Percentiles rank a stretch among this genome's conserved stretches.
Conservation (phyloP, 2,888 invertebrate genomes). For the Bembecia ichneumoniformis region DNA sequence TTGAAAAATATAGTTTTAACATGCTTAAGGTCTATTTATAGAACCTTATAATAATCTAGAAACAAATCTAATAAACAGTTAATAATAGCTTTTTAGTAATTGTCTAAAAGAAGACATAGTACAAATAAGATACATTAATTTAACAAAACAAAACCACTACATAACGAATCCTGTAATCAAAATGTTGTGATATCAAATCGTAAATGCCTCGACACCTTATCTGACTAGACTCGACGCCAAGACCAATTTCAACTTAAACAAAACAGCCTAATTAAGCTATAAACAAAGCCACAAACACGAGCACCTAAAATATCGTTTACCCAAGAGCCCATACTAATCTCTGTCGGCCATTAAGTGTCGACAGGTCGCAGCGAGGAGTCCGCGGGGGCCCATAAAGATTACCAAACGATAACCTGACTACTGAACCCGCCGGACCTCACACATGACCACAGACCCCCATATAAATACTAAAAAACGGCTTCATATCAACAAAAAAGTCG, state of each 20-base stretch:
- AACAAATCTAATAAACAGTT: too few species aligned
- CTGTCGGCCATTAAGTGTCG: slow-evolving; percentile 62
- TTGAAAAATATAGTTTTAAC: background rate
- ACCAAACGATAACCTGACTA: slow-evolving; percentile 66
- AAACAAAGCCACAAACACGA: slow-evolving; percentile 69
- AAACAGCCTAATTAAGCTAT: slow-evolving; percentile 72
- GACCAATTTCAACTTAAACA: slow-evolving; percentile 59
- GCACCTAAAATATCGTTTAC: slow-evolving; percentile 52
- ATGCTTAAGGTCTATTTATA: too few species aligned
- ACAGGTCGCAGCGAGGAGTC: slow-evolving; percentile 64
- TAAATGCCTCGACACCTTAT: slow-evolving; percentile 70
- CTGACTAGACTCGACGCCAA: slow-evolving; percentile 54
- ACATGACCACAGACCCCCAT: slow-evolving; percentile 48
- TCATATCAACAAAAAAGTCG: slow-evolving; percentile 68
- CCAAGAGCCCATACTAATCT: slow-evolving; percentile 49
- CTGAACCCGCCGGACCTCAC: slow-evolving; percentile 63
- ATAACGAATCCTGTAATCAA: slow-evolving; percentile 27
- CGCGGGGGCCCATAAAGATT: slow-evolving; percentile 65
- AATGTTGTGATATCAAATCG: slow-evolving; percentile 47
- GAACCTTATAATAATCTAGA: too few species aligned
- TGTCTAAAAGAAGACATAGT: too few species aligned
- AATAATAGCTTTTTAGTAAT: too few species aligned
- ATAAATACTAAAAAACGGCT: slow-evolving; percentile 64
- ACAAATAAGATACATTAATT: too few species aligned
- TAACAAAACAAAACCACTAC: slow-evolving; percentile 26